phyloP scores from a whole-genome alignment of 2,888 invertebrate species.

The Drosophila pseudotakahashii region DNA sequence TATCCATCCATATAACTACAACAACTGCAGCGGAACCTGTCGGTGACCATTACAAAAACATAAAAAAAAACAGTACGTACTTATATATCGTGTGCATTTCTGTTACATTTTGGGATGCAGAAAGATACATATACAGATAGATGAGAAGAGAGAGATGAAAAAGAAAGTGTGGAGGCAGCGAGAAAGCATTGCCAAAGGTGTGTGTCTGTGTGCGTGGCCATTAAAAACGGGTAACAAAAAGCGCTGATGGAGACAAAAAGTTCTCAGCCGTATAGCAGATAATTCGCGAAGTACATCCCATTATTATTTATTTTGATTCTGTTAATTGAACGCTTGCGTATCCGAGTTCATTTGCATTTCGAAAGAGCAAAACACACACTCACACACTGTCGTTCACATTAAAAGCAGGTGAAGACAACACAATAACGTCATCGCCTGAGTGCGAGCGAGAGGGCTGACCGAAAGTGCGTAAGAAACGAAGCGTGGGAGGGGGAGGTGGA shows the following conservation, averaged over 20 bases:
- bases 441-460: slow-evolving; percentile 32
- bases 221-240: slow-evolving; percentile 67
- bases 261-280: slow-evolving; percentile 15
- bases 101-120: slow-evolving; percentile 32
- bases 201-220: slow-evolving; percentile 52
- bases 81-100: slow-evolving; percentile 12
- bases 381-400: slow-evolving; percentile 9
- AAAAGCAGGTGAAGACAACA: slow-evolving; percentile 47
- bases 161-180: slow-evolving; percentile 70
- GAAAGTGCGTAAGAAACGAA: slow-evolving; percentile 43
- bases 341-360: slow-evolving; percentile 60
- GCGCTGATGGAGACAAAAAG: slow-evolving; percentile 46
- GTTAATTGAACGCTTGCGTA: slow-evolving; percentile 56
- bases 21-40: slow-evolving; percentile 70
- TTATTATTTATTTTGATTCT: slow-evolving; percentile 64
- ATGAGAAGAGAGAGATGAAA: slow-evolving; percentile 68
- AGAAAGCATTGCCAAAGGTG: slow-evolving; percentile 34
- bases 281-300: slow-evolving; percentile 17
- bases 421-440: slow-evolving; percentile 26
- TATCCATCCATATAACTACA: slow-evolving; percentile 63
- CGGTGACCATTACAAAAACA: slow-evolving; percentile 63
- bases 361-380: slow-evolving; percentile 26
- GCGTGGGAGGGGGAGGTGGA: slow-evolving; percentile 9
- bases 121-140: slow-evolving; percentile 60
- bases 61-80: slow-evolving; percentile 43